Base-by-base conservation (phyloP, 2,797 vertebrate species). In the Sebastes kiyomatsui region DNA sequence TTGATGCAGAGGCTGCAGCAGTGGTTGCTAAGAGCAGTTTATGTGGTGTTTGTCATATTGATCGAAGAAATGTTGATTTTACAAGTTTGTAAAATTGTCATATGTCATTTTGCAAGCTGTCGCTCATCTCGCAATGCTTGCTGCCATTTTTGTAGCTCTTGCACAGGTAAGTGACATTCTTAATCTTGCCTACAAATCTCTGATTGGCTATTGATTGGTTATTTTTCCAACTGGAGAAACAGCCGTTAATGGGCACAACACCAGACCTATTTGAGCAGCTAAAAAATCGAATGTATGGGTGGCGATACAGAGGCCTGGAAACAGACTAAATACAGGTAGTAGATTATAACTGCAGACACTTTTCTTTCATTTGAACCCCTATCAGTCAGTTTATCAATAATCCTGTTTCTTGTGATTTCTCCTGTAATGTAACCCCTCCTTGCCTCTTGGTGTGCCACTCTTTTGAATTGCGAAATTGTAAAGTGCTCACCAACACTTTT, bases 211-310 rank as follows among this genome's bases (percentile, higher is more conserved):
- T 30, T 30, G 46, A 54, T 32, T 22, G 46, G 38, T 42, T 42
- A 42, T 42, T 42, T 13, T 46, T 42, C 23, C 6, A 13, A 49
- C 12, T 1, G 5, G 23, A 8, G 18, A 58, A 59, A 33, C 67
- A 4, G 13, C 0, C 38, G 0, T 46, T 0, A 22, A 7, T 16
- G 38, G 0, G 38, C 38, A 46, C 12, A 46, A 58, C 33, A n/a
- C 1, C 18, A 33, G 9, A 62, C 28, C 3, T 52, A 2, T 14
- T 20, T 25, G n/a, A 25, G 14, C 0, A 6, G 1, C 11, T 42
- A 42, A n/a, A 27, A 9, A 9, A 16, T 65, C 11, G 0, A 11
- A 38, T 56, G 20, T 5, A 0, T 58, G 12, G 2, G 1, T 35
- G 13, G 38, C 5, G 38, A 42, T 12, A 12, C 14, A 35, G 11